Conservation (phyloP, 2,797 vertebrate genomes). For the Bradypodion pumilum region DNA sequence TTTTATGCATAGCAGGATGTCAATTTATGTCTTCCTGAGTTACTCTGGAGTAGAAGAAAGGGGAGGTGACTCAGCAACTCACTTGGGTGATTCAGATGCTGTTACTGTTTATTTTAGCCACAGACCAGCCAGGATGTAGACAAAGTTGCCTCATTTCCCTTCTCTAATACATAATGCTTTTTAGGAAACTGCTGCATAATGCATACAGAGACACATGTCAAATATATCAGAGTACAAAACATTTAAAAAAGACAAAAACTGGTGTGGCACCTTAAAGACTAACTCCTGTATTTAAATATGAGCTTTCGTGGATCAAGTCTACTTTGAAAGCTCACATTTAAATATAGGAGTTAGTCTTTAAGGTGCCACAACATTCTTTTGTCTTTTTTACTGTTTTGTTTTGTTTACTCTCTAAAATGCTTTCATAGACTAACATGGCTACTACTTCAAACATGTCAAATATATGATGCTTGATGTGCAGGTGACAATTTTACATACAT, state of each 20-base stretch:
- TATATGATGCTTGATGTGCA: not conserved
- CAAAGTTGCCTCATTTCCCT: not conserved
- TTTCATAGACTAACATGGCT: too few species aligned
- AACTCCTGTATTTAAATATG: too few species aligned
- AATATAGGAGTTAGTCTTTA: too few species aligned
- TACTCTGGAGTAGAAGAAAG: conserved; percentile 9
- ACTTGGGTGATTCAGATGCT: not conserved
- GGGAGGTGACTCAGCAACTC: not conserved
- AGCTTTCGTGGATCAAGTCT: too few species aligned
- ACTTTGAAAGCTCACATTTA: too few species aligned
- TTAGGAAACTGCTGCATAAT: not conserved
- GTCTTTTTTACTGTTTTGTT: too few species aligned
- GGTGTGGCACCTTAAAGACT: too few species aligned
- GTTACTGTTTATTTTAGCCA: conserved; percentile 12
- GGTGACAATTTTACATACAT: not conserved
- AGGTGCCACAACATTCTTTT: too few species aligned
- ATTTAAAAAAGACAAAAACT: too few species aligned
- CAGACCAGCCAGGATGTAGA: conserved; percentile 19
- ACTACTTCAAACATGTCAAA: not conserved
- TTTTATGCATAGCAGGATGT: not conserved
- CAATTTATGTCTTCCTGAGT: not conserved
- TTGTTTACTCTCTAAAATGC: too few species aligned
- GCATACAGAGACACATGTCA: not conserved
- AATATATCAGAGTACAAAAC: too few species aligned
- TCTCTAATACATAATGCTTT: not conserved